Percentiles rank a stretch among this genome's conserved stretches.
Evolutionary conservation across 2,113 vertebrate species (phyloP).

Genomic region (Noturus placidus): DNA sequence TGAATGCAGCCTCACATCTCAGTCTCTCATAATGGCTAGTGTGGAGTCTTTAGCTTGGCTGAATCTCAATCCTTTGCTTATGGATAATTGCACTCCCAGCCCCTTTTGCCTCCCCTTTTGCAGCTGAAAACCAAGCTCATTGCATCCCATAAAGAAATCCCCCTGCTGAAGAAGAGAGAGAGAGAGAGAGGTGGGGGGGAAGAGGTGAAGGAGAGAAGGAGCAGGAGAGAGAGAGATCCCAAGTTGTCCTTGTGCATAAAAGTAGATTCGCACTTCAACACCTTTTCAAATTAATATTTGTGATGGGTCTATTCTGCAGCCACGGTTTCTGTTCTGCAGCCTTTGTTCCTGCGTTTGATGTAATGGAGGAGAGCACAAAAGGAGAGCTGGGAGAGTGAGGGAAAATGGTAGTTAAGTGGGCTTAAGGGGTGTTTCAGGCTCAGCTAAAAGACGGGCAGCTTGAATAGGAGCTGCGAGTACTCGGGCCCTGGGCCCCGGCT

Average conservation of each 20-base stretch:
- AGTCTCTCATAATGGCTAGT: conserved; percentile 84
- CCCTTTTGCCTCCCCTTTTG: conserved; percentile 91
- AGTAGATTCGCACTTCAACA: conserved; percentile 99
- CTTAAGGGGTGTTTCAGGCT: conserved; percentile 99
- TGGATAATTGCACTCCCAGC: conserved; percentile 99
- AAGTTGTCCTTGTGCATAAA: conserved; percentile 99
- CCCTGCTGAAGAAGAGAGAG: conserved; percentile 65
- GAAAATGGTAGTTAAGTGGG: conserved; percentile 99
- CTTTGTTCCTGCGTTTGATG: conserved; percentile 99
- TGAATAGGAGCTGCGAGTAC: conserved; percentile 95
- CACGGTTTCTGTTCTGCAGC: conserved; percentile 96
- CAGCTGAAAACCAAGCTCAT: conserved; percentile 99
- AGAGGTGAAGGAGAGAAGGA: conserved; percentile 35
- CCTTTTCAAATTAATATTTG: conserved; percentile 99
- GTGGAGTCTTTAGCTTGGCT: conserved; percentile 92
- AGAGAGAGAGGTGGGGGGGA: conserved; percentile 41
- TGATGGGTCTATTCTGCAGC: conserved; percentile 99
- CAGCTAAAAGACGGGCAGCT: conserved; percentile 91
- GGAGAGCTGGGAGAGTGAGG: conserved; percentile 99
- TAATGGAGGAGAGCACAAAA: conserved; percentile 99
- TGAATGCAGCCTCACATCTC: conserved; percentile 87
- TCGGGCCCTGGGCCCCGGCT: conserved; percentile 99
- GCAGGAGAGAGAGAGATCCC: conserved; percentile 82
- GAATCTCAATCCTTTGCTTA: conserved; percentile 96
- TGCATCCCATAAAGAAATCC: conserved; percentile 93